Conservation (phyloP, 30 jellyfish, hydroid and myxozoan genomes). For the Hydractinia symbiolongicarpus region DNA sequence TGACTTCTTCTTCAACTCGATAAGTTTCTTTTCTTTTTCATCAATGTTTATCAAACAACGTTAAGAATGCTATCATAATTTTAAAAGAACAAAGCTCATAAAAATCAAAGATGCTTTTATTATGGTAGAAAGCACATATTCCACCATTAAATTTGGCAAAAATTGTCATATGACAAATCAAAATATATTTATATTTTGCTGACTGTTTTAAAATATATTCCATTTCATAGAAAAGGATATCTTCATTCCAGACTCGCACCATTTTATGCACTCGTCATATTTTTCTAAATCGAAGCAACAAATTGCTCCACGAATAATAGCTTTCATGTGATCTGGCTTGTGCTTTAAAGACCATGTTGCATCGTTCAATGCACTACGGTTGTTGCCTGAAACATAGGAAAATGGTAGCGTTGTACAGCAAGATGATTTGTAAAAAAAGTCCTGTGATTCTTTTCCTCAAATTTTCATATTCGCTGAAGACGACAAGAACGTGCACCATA, state of each 20-base stretch:
- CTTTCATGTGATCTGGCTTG: conserved; percentile 66
- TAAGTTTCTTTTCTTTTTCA: conserved; percentile 29
- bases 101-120: too few relatives aligned
- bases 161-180: not conserved
- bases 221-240: conserved; percentile 54
- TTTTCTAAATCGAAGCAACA: conserved; percentile 69
- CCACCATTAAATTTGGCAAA: too few relatives aligned
- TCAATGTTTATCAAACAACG: conserved; percentile 32
- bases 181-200: not conserved
- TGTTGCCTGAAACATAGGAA: conserved; percentile 41
- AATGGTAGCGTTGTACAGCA: too few relatives aligned
- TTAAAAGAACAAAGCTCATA: too few relatives aligned
- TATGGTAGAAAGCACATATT: too few relatives aligned
- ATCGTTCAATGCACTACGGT: conserved; percentile 77
- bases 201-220: not conserved
- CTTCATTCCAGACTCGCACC: conserved; percentile 83
- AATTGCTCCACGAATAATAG: conserved; percentile 76
- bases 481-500: too few relatives aligned
- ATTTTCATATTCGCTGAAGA: too few relatives aligned
- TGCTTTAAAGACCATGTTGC: conserved; percentile 72
- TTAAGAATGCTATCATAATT: conserved; percentile 18
- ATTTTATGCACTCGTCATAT: conserved; percentile 57
- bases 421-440: too few relatives aligned
- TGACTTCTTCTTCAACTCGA: conserved; percentile 43
- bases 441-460: too few relatives aligned